These are phyloP conservation scores for Hydractinia symbiolongicarpus DNA, from an alignment of 30 jellyfish, hydroid and myxozoan species.

Conservation along the genomic window DNA sequence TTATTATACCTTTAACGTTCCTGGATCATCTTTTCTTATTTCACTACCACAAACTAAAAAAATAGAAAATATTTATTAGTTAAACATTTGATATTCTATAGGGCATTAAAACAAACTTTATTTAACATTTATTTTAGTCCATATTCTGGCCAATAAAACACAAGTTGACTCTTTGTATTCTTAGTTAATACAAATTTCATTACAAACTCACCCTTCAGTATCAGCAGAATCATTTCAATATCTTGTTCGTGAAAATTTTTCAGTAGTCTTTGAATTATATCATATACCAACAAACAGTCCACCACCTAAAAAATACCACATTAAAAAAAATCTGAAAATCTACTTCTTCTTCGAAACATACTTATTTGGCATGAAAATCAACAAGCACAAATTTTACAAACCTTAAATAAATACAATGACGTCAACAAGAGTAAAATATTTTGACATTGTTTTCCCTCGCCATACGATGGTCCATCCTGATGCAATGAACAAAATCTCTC, in stretches of 20 bases:
- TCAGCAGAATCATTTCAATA: conserved; percentile 70
- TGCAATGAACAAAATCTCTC: conserved; percentile 53
- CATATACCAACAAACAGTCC: conserved; percentile 58
- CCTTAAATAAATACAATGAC: conserved; percentile 63
- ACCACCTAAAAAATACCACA: conserved; percentile 41
- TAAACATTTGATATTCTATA: background rate
- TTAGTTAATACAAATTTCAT: background rate
- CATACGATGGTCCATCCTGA: conserved; percentile 9
- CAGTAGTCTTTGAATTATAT: conserved; percentile 52
- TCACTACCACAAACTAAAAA: conserved; percentile 71
- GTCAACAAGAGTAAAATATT: conserved; percentile 55
- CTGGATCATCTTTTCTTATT: conserved; percentile 81
- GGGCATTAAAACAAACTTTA: no score
- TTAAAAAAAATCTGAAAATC: background rate
- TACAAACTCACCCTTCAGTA: conserved; percentile 51
- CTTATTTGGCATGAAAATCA: background rate
- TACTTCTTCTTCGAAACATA: background rate
- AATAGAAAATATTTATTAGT: background rate
- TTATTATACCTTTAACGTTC: conserved; percentile 49
- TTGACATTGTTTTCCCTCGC: conserved; percentile 60
- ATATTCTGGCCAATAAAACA: no score
- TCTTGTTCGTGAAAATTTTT: conserved; percentile 65
- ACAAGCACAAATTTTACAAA: conserved; percentile 1
- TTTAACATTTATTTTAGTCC: no score
- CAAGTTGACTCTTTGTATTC: background rate